Base-by-base conservation (phyloP, 1,140 invertebrate genomes). In the Polypedilum pembai region DNA sequence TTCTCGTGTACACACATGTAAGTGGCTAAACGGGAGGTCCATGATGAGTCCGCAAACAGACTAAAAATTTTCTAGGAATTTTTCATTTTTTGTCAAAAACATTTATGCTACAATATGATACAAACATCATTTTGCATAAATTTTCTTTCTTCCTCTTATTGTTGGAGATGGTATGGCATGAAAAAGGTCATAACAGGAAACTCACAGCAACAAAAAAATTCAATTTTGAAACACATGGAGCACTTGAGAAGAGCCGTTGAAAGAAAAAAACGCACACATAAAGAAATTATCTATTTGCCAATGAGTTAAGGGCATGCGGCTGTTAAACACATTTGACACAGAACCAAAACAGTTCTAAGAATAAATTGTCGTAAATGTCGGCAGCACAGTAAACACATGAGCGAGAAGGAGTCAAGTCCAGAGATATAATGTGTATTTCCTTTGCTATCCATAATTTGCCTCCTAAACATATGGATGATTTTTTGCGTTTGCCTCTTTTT, bases 151-250 rank as follows among this genome's bases (percentile, higher is more conserved):
- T 45, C 15, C 24, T 45, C 15, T 45, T 56, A 4, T 56, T 12
- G 45, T 56, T 56, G 12, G 24, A 33, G 24, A 33, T 33, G 24
- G 24, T 5, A 33, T 33, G 5, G 24, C 24, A 33, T 33, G 5
- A 56, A 56, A 56, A 56, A 56, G 45, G 45, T 56, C 45, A 56
- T n/a, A 56, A 56, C 45, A 56, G 45, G 45, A 56, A 56, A 56
- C 15, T 56, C 45, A 33, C 24, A 56, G 45, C 15, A 33, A 33
- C 24, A 56, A 56, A 56, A 56, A 56, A 56, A 56, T 56, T n/a
- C 12, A 56, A n/a, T 56, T 56, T n/a, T n/a, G n/a, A 56, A 56
- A 56, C 45, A 56, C n/a, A 56, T 56, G 45, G 45, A 56, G 45
- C 45, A 56, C 45, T 56, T 56, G 45, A 56, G n/a, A 56, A 56